A percentile compares a stretch with the other conserved stretches of the same genome.
These are phyloP conservation scores for Saturnia japonica DNA, from an alignment of 2,888 invertebrate genomes.

Conservation along the genomic window DNA sequence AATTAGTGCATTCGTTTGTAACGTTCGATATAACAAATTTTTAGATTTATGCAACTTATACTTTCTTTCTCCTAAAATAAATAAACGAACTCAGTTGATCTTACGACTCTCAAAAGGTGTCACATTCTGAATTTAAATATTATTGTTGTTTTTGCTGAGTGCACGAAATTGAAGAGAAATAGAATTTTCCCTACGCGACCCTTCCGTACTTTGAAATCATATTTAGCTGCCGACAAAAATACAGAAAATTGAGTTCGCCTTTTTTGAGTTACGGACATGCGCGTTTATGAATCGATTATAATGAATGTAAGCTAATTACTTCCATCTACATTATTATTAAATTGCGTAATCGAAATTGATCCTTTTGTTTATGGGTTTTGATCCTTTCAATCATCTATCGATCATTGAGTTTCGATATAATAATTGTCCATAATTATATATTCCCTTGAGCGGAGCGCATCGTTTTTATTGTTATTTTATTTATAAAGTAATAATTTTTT, in stretches of 20 bases:
- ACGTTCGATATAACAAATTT: neutral
- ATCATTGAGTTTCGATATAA: slow-evolving; percentile 79
- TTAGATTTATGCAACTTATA: slow-evolving; percentile 13
- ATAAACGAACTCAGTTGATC: slow-evolving; percentile 37
- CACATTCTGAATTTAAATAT: slow-evolving; percentile 75
- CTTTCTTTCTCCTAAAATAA: slow-evolving; percentile 35
- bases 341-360: slow-evolving; percentile 78
- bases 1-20: slow-evolving; percentile 16
- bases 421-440: slow-evolving; percentile 82
- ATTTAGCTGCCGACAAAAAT: slow-evolving; percentile 58
- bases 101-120: slow-evolving; percentile 54
- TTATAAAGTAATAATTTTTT: slow-evolving; percentile 82
- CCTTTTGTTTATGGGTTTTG: slow-evolving; percentile 80
- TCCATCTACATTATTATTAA: slow-evolving; percentile 62
- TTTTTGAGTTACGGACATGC: slow-evolving; percentile 26
- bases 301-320: slow-evolving; percentile 74
- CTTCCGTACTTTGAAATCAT: slow-evolving; percentile 57
- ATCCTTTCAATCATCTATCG: slow-evolving; percentile 82
- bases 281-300: slow-evolving; percentile 56
- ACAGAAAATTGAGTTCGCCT: slow-evolving; percentile 40
- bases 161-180: slow-evolving; percentile 79
- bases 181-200: slow-evolving; percentile 69
- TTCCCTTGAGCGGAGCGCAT: slow-evolving; percentile 77
- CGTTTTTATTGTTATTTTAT: slow-evolving; percentile 82
- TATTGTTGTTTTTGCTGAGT: slow-evolving; percentile 78